Evolutionary conservation across 2,113 vertebrate species (phyloP).

Genomic region (Clupea harengus): DNA sequence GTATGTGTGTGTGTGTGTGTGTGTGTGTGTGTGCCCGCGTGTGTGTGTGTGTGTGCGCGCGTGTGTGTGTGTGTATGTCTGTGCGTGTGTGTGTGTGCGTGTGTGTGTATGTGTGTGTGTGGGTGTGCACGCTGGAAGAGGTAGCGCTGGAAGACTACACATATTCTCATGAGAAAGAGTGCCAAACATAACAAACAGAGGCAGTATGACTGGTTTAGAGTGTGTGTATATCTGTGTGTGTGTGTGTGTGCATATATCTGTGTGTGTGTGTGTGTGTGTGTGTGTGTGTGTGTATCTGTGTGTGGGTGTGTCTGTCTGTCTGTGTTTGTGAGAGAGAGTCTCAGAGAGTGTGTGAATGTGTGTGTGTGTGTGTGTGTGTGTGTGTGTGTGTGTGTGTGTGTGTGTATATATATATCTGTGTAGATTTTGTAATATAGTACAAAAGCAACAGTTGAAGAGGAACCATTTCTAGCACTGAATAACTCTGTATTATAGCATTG

Average conservation of each 20-base stretch:
- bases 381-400: conserved; percentile 16
- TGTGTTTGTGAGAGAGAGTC: no score
- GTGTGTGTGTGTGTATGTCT: no score
- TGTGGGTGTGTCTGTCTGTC: neutral
- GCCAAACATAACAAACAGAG: no score
- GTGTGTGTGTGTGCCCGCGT: no score
- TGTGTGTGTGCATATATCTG: neutral
- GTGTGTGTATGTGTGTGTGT: neutral
- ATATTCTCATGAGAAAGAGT: no score
- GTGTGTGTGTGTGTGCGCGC: no score
- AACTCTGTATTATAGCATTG: neutral
- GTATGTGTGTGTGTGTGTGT: neutral
- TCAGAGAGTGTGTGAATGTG: neutral
- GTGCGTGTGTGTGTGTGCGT: neutral
- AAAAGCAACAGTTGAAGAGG: neutral
- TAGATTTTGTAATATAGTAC: no score
- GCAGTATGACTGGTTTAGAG: no score
- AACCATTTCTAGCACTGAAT: neutral
- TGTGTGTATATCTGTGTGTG: neutral
- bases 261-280: neutral
- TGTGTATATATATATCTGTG: conserved; percentile 16
- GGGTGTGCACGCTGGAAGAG: neutral
- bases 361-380: neutral
- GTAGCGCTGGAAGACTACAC: no score
- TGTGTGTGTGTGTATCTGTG: neutral